These are phyloP conservation scores for Papilio polyxenes DNA, from an alignment of 1,140 invertebrate genomes.

Conservation along the genomic window DNA sequence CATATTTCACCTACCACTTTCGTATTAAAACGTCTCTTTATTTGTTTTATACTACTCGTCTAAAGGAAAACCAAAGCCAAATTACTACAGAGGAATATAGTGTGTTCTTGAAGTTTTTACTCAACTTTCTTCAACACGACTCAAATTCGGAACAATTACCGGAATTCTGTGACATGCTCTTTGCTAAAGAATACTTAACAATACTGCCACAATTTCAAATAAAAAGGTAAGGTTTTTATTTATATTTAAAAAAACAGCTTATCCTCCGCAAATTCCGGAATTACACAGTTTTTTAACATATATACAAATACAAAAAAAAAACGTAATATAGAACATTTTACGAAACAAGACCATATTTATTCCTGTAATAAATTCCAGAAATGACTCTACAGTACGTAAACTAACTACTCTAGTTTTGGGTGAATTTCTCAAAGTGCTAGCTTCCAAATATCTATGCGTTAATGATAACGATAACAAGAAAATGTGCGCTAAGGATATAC, in stretches of 20 bases:
- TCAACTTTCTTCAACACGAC: conserved; percentile 58
- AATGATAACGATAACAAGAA: conserved; percentile 45
- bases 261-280: too few species aligned
- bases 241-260: too few species aligned
- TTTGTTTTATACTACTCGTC: not conserved
- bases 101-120: conserved; percentile 63
- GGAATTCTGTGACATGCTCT: conserved; percentile 65
- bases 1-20: not conserved
- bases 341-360: not conserved
- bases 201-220: conserved; percentile 66
- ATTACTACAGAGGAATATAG: conserved; percentile 65
- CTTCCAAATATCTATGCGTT: conserved; percentile 62
- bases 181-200: conserved; percentile 63
- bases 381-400: conserved; percentile 62
- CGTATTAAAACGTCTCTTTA: too few species aligned
- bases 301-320: too few species aligned
- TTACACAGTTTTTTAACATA: too few species aligned
- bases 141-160: conserved; percentile 43
- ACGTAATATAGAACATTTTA: too few species aligned
- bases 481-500: conserved; percentile 59
- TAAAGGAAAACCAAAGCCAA: conserved; percentile 62
- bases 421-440: conserved; percentile 65
- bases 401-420: conserved; percentile 65
- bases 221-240: conserved; percentile 52
- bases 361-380: conserved; percentile 50